Percentiles rank a stretch among this genome's conserved stretches.
Evolutionary conservation across 2,888 invertebrate species (phyloP).

Genomic region (Erannis defoliaria): DNA sequence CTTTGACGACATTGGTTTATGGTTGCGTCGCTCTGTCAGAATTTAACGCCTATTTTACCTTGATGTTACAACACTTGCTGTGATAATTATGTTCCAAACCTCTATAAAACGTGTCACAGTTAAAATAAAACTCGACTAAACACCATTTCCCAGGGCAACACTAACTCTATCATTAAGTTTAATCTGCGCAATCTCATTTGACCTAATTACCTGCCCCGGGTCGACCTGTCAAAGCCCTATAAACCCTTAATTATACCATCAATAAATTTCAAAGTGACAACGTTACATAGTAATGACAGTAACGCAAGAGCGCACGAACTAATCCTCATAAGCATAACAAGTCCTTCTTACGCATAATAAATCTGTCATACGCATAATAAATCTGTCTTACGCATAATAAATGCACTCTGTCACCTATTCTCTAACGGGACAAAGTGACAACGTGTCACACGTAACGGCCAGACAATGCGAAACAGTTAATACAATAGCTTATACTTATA

Average conservation of each 20-base stretch:
- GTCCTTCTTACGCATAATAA: not conserved
- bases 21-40: not conserved
- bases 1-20: not conserved
- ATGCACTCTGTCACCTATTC: no score
- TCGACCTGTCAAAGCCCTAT: conserved; percentile 58
- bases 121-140: conserved; percentile 35
- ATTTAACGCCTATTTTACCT: not conserved
- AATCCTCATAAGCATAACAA: no score
- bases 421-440: no score
- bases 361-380: no score
- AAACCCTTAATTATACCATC: conserved; percentile 57
- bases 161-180: conserved; percentile 39
- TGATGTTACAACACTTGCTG: not conserved
- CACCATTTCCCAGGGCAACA: conserved; percentile 27
- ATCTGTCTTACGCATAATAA: no score
- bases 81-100: conserved; percentile 5
- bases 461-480: no score
- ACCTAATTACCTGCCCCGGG: conserved; percentile 54
- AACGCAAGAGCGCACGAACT: conserved; percentile 3
- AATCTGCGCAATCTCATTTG: conserved; percentile 47
- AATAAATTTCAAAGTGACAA: conserved; percentile 50
- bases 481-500: no score
- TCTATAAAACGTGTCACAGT: conserved; percentile 14
- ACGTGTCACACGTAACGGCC: no score
- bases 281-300: conserved; percentile 12